A percentile compares a stretch with the other conserved stretches of the same genome.
Evolutionary conservation across 2,797 vertebrate genomes (phyloP).

Genomic region (Orientallactaga sibirica): DNA sequence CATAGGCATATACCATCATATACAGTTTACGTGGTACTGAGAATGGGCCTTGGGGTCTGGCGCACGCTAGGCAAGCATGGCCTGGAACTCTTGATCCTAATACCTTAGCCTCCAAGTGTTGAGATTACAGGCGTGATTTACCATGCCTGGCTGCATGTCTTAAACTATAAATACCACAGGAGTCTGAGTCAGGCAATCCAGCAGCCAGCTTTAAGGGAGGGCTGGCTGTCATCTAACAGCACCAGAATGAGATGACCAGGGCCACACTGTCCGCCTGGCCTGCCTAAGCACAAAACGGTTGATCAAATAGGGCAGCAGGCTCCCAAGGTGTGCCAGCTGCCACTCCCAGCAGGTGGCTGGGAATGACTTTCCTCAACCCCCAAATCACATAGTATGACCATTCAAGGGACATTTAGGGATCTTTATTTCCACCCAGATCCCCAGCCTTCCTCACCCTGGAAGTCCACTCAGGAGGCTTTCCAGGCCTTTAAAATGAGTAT

Average conservation of each 20-base stretch:
- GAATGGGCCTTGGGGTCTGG: too few relatives aligned
- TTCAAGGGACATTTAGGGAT: neutral
- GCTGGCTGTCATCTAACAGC: neutral
- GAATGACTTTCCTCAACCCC: neutral
- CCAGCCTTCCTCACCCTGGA: neutral
- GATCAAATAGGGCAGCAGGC: neutral
- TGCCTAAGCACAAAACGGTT: fast-evolving
- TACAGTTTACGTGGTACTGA: too few relatives aligned
- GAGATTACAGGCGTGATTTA: neutral
- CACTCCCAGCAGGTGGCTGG: neutral
- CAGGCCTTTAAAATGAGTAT: neutral
- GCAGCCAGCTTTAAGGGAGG: neutral
- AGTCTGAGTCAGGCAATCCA: slow-evolving; percentile 25
- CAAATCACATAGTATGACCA: neutral
- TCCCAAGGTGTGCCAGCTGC: neutral
- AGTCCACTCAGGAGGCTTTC: neutral
- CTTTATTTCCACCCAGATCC: neutral
- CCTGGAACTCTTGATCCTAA: neutral
- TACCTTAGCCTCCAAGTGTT: neutral
- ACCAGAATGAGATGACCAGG: neutral
- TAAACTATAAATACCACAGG: slow-evolving; percentile 52
- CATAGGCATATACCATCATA: too few relatives aligned
- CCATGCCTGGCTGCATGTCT: neutral
- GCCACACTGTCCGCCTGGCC: neutral
- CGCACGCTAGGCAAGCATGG: too few relatives aligned